Percentiles rank a stretch among this genome's conserved stretches.
Conservation (phyloP, 2,113 vertebrate genomes). For the Corythoichthys haematopterus region DNA sequence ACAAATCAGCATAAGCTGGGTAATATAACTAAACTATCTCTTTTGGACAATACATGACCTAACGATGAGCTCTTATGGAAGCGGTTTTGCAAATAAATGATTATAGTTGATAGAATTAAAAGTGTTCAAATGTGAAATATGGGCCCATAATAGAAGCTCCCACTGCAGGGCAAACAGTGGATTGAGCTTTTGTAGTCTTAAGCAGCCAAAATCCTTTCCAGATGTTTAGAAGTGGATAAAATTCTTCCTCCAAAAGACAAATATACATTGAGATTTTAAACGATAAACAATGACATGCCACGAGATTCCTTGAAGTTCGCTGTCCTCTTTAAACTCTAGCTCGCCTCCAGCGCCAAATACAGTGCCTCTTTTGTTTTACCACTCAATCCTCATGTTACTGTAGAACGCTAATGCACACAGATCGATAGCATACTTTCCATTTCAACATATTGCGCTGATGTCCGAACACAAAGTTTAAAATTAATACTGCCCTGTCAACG, state of each 20-base stretch:
- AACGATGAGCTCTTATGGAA: background rate
- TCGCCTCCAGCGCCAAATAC: conserved; percentile 43
- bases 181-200: conserved; percentile 35
- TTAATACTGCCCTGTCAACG: conserved; percentile 63
- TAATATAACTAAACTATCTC: background rate
- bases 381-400: conserved; percentile 64
- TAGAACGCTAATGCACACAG: conserved; percentile 65
- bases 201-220: conserved; percentile 47
- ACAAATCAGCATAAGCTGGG: conserved; percentile 1
- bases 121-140: conserved; percentile 3
- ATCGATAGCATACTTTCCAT: conserved; percentile 72
- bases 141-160: conserved; percentile 32
- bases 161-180: conserved; percentile 30
- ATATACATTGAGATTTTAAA: conserved; percentile 49
- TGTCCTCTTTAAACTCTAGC: conserved; percentile 45
- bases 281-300: conserved; percentile 63
- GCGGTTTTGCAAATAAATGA: background rate
- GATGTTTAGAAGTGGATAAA: conserved; percentile 44
- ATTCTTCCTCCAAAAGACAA: conserved; percentile 50
- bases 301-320: conserved; percentile 43
- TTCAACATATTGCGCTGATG: conserved; percentile 62
- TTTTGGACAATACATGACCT: background rate
- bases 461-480: conserved; percentile 50
- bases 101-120: conserved; percentile 5
- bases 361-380: conserved; percentile 63